Base-by-base conservation (phyloP, 2,888 invertebrate genomes). In the Mimas tiliae region DNA sequence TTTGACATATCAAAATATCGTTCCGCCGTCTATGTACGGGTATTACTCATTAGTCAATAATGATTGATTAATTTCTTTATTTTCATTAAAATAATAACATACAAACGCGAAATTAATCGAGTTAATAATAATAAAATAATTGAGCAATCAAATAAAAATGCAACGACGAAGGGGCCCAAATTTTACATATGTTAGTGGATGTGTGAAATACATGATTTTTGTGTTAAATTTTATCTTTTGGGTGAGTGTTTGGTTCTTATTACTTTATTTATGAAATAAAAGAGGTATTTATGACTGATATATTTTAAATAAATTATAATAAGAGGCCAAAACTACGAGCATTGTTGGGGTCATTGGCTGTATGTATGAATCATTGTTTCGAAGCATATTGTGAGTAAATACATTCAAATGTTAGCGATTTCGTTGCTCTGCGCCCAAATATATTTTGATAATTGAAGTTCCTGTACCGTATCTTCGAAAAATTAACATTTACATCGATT, bases 121-220 rank as follows among this genome's bases (percentile, higher is more conserved):
- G 16, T 16, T 21, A 19, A 42, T 64, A 38, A 52, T 52, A 38
- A 27, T 55, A 66, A 58, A 62, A 47, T 70, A 68, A 69, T 72
- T 75, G 72, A 69, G 71, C 67, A 74, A 72, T 65, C 67, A 72
- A 72, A 68, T 73, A 68, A 94, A 89, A 82, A 94, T 94, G 94
- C 95, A 95, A 81, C 93, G 95, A 64, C 94, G 95, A 73, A 93
- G 96, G 77, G 95, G 94, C 77, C 94, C 95, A 78, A 96, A 96
- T 89, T 96, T 96, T 82, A 96, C 96, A 1, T 97, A 97, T 83
- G 97, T 98, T 79, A 97, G 97, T 88, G 96, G 97, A 63, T 97
- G 97, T 89, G 96, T 98, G 63, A 98, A 98, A 91, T 98, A 98
- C 87, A 95, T 97, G 93, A 97, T 98, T 88, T 98, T 98, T 91